Evolutionary conservation across 2,797 vertebrate genomes (phyloP), one percentile per base, ranked within the genome.

Genomic region (Epinephelus malabaricus): DNA sequence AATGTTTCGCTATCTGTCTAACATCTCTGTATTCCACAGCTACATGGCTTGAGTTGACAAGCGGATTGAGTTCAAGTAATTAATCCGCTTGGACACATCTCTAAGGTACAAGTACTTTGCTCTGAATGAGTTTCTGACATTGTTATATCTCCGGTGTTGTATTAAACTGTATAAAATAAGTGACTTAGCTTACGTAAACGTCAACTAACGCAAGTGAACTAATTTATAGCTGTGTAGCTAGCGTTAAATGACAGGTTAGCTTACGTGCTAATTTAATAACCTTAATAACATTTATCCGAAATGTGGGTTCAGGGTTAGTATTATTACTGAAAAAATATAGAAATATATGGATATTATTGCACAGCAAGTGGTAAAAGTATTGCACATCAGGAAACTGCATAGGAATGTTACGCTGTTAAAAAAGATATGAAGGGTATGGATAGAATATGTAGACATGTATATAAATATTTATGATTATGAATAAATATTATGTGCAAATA

Each of bases 91-190:
- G 59, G 58, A 84, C 55, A 83, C 55, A 38, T n/a, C 25, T n/a
- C 3, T 3, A 13, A 85, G 84, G 78, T 88, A 86, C 19, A 54
- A 45, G 0, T 63, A 27, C 2, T 82, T 85, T 65, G 4, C 17
- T 70, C 63, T 63, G 1, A 69, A 38, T 60, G 14, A 2, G 19
- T 56, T 15, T 65, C 51, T 53, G 4, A 17, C 13, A 18, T 53
- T 18, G 2, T 13, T 10, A 19, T 34, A 34, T 34, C 30, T 63
- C 11, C 9, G 2, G 8, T 70, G 19, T 53, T 51, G 15, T 12
- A 3, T 65, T 38, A 63, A 11, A 46, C 14, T 1, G 9, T 59
- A 19, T 18, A 18, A 15, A 3, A 12, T 43, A 43, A 43, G 3
- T 43, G 11, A 43, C 2, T 43, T 18, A 49, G 47, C 47, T 9